These are phyloP conservation scores for Conus betulinus DNA, from an alignment of 1,140 invertebrate genomes.

Conservation along the genomic window DNA sequence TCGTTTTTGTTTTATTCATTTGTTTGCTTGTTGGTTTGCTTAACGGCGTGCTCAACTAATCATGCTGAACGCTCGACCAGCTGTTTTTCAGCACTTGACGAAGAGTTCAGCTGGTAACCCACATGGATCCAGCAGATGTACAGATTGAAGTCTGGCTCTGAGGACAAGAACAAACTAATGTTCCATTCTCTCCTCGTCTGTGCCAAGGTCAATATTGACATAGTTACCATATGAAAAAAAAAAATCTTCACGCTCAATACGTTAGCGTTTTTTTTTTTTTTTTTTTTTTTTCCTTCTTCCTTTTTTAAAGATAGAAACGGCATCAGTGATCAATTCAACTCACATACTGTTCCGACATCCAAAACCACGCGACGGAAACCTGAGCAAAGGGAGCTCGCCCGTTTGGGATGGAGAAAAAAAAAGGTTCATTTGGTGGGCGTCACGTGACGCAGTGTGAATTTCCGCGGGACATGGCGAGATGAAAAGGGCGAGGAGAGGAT, in stretches of 20 bases:
- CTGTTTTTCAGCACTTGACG: too few species aligned
- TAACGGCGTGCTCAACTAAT: too few species aligned
- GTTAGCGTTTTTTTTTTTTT: not conserved
- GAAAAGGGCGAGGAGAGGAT: slow-evolving; percentile 4
- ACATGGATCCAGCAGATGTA: too few species aligned
- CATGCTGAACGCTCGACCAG: too few species aligned
- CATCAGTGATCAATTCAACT: slow-evolving; percentile 17
- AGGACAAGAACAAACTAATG: too few species aligned
- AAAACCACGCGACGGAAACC: not conserved
- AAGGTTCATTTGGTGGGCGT: not conserved
- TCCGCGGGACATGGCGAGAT: slow-evolving; percentile 16
- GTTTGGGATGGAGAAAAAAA: not conserved
- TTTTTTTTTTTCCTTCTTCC: not conserved
- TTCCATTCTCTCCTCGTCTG: too few species aligned
- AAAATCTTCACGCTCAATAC: not conserved
- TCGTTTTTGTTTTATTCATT: too few species aligned
- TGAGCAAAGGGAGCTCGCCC: not conserved
- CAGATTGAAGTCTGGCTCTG: too few species aligned
- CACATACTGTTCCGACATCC: not conserved
- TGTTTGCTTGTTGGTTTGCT: too few species aligned
- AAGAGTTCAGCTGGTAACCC: too few species aligned
- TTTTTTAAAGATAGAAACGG: not conserved
- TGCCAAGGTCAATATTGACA: not conserved
- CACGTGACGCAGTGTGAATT: slow-evolving; percentile 26
- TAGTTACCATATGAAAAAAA: not conserved